phyloP scores from a whole-genome alignment of 2,888 invertebrate species.

The Athalia cordata region DNA sequence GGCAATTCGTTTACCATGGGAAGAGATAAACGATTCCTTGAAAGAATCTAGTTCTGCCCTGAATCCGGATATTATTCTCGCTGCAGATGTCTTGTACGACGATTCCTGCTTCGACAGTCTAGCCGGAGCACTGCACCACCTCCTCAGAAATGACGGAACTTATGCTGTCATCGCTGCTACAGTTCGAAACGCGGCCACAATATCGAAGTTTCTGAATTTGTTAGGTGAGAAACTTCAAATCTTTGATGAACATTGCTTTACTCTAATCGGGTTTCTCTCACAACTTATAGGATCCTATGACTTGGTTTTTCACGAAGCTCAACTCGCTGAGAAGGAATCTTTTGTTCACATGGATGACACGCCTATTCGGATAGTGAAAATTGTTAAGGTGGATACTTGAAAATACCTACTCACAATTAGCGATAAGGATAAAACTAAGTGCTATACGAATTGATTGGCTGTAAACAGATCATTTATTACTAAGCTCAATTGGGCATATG shows the following conservation, averaged over 20 bases:
- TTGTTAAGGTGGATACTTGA: constrained; percentile 49
- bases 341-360: constrained; percentile 58
- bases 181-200: constrained; percentile 80
- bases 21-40: constrained; percentile 69
- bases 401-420: neutral
- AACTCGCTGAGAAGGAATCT: constrained; percentile 50
- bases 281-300: constrained; percentile 6
- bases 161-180: constrained; percentile 77
- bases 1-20: constrained; percentile 75
- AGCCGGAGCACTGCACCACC: constrained; percentile 71
- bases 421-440: neutral
- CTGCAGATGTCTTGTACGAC: constrained; percentile 80
- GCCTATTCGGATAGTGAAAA: constrained; percentile 65
- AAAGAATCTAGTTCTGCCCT: constrained; percentile 51
- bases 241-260: neutral
- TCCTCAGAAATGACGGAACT: constrained; percentile 69
- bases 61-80: constrained; percentile 75
- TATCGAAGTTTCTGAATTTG: constrained; percentile 76
- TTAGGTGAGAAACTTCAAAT: constrained; percentile 73
- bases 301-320: constrained; percentile 18
- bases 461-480: constrained; percentile 35
- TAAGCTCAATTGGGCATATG: constrained; percentile 39
- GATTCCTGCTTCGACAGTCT: constrained; percentile 75
- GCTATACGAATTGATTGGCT: neutral
- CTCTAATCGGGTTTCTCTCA: neutral